phyloP scores from a whole-genome alignment of 2,888 invertebrate genomes.

The Drosophila mettleri region DNA sequence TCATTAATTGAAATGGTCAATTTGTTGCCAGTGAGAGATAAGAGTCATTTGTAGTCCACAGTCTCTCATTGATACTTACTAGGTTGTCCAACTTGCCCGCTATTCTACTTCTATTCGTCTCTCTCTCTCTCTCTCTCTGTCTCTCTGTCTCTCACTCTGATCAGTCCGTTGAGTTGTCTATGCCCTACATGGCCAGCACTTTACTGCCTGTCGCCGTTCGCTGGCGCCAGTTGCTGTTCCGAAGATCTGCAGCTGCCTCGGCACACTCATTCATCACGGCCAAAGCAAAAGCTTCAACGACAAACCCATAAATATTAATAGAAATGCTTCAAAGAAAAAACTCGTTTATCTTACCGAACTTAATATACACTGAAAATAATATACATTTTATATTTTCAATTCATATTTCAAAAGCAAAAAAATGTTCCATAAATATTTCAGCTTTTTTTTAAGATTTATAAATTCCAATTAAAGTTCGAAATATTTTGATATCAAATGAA shows the following conservation, averaged over 20 bases:
- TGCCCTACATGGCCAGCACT: conserved; percentile 63
- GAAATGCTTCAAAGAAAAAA: conserved; percentile 22
- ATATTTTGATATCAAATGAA: too few species aligned
- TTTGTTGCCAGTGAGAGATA: conserved; percentile 60
- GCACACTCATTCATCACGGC: conserved; percentile 65
- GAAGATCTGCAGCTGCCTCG: conserved; percentile 45
- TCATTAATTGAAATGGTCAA: conserved; percentile 79
- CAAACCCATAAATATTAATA: conserved; percentile 70
- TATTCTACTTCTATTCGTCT: not conserved
- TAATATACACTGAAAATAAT: conserved; percentile 24
- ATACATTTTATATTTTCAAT: not conserved
- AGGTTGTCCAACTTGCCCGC: conserved; percentile 14
- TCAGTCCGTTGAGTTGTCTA: conserved; percentile 21
- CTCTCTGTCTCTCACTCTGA: not conserved
- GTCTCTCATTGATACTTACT: conserved; percentile 56
- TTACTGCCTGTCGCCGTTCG: conserved; percentile 41
- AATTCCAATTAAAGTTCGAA: too few species aligned
- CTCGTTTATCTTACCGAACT: conserved; percentile 17
- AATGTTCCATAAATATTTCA: not conserved
- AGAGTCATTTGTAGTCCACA: conserved; percentile 45
- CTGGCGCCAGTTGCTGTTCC: conserved; percentile 57
- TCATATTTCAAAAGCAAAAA: not conserved
- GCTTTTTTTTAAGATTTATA: too few species aligned
- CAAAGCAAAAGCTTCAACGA: conserved; percentile 48
- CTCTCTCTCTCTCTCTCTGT: not conserved